Evolutionary conservation across 92 coral and sea anemone species (phyloP).

Genomic region (Desmophyllum pertusum): DNA sequence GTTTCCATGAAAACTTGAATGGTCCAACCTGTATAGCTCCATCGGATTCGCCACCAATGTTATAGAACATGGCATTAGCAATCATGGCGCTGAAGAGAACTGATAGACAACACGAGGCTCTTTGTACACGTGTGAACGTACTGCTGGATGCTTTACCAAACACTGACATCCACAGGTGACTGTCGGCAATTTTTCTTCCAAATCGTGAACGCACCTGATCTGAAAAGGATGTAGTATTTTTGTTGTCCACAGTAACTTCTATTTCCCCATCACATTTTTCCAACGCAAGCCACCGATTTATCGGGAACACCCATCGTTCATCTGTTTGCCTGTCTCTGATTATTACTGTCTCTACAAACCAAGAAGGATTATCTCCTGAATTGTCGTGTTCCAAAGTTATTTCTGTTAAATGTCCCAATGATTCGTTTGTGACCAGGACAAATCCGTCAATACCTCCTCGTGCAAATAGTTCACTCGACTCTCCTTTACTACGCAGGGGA

Average conservation of each 20-base stretch:
- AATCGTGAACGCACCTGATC: slow-evolving; percentile 48
- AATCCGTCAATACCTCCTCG: slow-evolving; percentile 33
- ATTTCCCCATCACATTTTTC: slow-evolving; percentile 56
- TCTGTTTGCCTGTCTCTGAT: slow-evolving; percentile 45
- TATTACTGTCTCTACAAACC: slow-evolving; percentile 57
- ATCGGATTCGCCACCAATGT: slow-evolving; percentile 49
- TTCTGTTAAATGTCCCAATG: slow-evolving; percentile 37
- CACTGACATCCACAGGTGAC: slow-evolving; percentile 74
- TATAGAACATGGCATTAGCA: slow-evolving; percentile 70
- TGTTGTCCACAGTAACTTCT: slow-evolving; percentile 33
- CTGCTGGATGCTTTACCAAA: slow-evolving; percentile 51
- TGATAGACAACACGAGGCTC: slow-evolving; percentile 68
- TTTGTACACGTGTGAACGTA: slow-evolving; percentile 64
- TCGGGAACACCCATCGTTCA: slow-evolving; percentile 53
- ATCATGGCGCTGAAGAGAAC: slow-evolving; percentile 62
- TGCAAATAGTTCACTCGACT: not conserved
- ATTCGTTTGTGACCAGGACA: slow-evolving; percentile 11
- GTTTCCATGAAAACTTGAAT: slow-evolving; percentile 47
- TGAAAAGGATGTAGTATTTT: slow-evolving; percentile 24
- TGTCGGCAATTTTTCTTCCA: slow-evolving; percentile 51
- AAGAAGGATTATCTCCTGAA: slow-evolving; percentile 48
- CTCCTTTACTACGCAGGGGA: not conserved
- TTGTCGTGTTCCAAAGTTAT: slow-evolving; percentile 56
- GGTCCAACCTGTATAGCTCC: slow-evolving; percentile 57
- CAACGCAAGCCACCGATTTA: slow-evolving; percentile 66